Evolutionary conservation across 2,797 vertebrate genomes (phyloP).

Genomic region (Rhinichthys osculus): DNA sequence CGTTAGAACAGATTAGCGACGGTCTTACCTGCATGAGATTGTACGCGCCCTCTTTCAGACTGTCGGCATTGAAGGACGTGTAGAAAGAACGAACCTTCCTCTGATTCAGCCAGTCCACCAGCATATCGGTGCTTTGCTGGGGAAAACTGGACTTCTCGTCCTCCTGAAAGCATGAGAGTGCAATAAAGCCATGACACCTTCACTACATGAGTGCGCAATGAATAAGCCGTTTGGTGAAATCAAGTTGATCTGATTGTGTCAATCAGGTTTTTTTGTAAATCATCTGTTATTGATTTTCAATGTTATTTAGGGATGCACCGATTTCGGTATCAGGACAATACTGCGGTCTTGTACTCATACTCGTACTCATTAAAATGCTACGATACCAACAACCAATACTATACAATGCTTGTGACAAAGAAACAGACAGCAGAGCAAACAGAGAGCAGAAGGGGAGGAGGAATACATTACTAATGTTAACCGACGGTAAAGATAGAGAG

Average conservation of each 20-base stretch:
- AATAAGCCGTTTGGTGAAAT: not conserved
- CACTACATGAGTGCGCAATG: not conserved
- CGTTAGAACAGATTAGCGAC: not conserved
- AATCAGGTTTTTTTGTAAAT: not conserved
- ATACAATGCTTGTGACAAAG: too few relatives aligned
- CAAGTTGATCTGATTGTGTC: not conserved
- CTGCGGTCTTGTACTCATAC: too few relatives aligned
- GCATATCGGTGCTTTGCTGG: slow-evolving; percentile 55
- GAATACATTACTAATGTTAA: too few relatives aligned
- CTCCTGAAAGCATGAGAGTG: slow-evolving; percentile 57
- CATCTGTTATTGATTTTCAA: too few relatives aligned
- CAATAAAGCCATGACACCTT: not conserved
- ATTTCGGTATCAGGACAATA: too few relatives aligned
- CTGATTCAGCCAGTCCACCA: slow-evolving; percentile 76
- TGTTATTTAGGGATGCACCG: too few relatives aligned
- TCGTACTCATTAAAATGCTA: too few relatives aligned
- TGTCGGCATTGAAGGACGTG: slow-evolving; percentile 64
- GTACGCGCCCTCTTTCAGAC: slow-evolving; percentile 69
- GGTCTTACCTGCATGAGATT: slow-evolving; percentile 77
- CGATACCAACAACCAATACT: too few relatives aligned
- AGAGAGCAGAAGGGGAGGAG: too few relatives aligned
- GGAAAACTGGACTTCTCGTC: slow-evolving; percentile 58
- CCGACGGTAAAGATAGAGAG: too few relatives aligned
- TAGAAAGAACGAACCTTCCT: slow-evolving; percentile 81
- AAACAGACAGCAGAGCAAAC: too few relatives aligned